Conservation (phyloP, 2,888 invertebrate genomes). For the Aleiodes testaceus region DNA sequence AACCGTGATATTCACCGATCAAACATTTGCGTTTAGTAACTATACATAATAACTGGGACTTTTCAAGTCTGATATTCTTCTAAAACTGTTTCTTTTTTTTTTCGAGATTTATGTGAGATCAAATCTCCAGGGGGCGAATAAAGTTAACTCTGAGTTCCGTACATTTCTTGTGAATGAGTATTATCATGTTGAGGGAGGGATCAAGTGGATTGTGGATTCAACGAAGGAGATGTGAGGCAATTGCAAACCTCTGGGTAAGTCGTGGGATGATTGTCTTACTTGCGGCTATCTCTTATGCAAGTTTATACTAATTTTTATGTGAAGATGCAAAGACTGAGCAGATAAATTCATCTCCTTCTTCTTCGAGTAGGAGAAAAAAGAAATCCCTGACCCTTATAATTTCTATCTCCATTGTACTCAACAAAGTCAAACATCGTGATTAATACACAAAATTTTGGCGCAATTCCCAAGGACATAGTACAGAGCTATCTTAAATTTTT, state of each 20-base stretch:
- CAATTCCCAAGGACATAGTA: slow-evolving; percentile 19
- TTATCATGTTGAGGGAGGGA: slow-evolving; percentile 34
- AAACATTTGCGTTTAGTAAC: slow-evolving; percentile 54
- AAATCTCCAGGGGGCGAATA: slow-evolving; percentile 1
- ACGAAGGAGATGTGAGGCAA: slow-evolving; percentile 2
- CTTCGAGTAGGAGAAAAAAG: background rate
- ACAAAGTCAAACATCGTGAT: slow-evolving; percentile 11
- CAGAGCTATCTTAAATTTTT: slow-evolving; percentile 19
- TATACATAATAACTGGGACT: slow-evolving; percentile 15
- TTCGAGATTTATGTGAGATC: slow-evolving; percentile 2
- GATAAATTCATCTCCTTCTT: background rate
- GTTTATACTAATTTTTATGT: slow-evolving; percentile 10
- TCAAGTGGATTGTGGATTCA: background rate
- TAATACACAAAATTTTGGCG: slow-evolving; percentile 3
- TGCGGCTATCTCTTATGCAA: background rate
- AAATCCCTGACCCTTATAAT: background rate
- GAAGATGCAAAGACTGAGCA: background rate
- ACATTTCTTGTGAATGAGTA: slow-evolving; percentile 39
- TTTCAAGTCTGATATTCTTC: background rate
- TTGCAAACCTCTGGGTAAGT: slow-evolving; percentile 20
- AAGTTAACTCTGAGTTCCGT: slow-evolving; percentile 47
- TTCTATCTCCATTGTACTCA: background rate
- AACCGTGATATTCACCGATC: slow-evolving; percentile 51
- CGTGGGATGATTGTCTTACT: slow-evolving; percentile 9
- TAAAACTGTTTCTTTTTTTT: slow-evolving; percentile 1